These are phyloP conservation scores for Bembecia ichneumoniformis DNA, from an alignment of 2,888 invertebrate genomes.

Conservation along the genomic window DNA sequence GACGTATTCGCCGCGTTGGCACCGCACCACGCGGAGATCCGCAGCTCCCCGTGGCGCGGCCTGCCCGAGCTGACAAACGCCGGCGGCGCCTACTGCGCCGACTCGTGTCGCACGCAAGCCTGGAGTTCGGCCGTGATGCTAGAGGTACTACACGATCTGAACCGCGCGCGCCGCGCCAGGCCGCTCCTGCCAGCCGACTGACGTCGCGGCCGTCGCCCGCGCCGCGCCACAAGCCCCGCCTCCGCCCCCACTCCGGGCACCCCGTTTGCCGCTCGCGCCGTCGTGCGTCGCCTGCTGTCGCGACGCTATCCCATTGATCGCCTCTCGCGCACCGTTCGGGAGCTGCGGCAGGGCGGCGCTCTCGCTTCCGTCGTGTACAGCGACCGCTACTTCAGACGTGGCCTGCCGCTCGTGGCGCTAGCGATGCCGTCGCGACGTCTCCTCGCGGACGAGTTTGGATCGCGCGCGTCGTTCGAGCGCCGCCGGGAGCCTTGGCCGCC, in stretches of 20 bases:
- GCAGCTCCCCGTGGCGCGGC: slow-evolving; percentile 90
- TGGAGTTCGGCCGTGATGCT: slow-evolving; percentile 94
- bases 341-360: slow-evolving; percentile 12
- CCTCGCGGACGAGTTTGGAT: too few relatives aligned
- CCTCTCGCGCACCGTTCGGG: slow-evolving; percentile 1
- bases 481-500: slow-evolving; percentile 14
- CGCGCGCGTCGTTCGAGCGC: slow-evolving; percentile 10
- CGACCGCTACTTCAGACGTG: slow-evolving; percentile 62
- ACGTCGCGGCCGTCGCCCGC: slow-evolving; percentile 33
- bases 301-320: background rate
- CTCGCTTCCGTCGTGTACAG: slow-evolving; percentile 61
- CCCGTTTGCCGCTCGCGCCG: slow-evolving; percentile 17
- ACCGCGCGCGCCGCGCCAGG: slow-evolving; percentile 44
- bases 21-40: slow-evolving; percentile 82
- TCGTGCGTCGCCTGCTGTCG: slow-evolving; percentile 26
- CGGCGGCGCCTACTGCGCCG: slow-evolving; percentile 84
- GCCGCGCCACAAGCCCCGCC: slow-evolving; percentile 24
- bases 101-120: slow-evolving; percentile 95
- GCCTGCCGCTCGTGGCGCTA: slow-evolving; percentile 43
- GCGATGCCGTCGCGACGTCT: slow-evolving; percentile 4
- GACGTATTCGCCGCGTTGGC: slow-evolving; percentile 37
- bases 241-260: too few relatives aligned
- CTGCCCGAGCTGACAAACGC: slow-evolving; percentile 96
- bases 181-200: slow-evolving; percentile 43
- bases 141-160: slow-evolving; percentile 82